Conservation (phyloP, 1,140 invertebrate genomes). For the Neocloeon triangulifer region DNA sequence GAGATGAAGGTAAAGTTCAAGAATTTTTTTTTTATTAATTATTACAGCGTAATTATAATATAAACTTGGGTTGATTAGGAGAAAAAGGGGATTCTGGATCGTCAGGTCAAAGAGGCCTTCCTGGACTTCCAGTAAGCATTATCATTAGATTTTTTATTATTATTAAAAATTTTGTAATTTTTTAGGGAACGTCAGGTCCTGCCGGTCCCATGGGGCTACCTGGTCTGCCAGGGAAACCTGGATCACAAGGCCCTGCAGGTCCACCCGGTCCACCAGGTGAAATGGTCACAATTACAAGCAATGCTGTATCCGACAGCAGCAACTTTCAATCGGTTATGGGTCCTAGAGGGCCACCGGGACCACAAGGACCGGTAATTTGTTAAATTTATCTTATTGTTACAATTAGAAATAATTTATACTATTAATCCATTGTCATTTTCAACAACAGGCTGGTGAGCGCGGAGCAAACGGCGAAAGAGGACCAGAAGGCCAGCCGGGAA, state of each 20-base stretch:
- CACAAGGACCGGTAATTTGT: slow-evolving; percentile 16
- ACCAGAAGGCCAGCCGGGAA: slow-evolving; percentile 18
- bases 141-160: no score
- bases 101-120: slow-evolving; percentile 13
- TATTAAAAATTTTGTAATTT: no score
- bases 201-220: slow-evolving; percentile 13
- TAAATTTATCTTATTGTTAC: no score
- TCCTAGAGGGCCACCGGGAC: slow-evolving; percentile 18
- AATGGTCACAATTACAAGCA: slow-evolving; percentile 9
- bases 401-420: slow-evolving; percentile 3
- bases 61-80: slow-evolving; percentile 8
- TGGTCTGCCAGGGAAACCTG: slow-evolving; percentile 10
- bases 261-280: slow-evolving; percentile 17
- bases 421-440: slow-evolving; percentile 3
- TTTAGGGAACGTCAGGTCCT: slow-evolving; percentile 7
- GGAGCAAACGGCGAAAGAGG: slow-evolving; percentile 25
- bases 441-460: slow-evolving; percentile 22
- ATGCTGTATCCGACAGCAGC: slow-evolving; percentile 8
- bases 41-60: background rate
- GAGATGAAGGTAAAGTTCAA: slow-evolving; percentile 14
- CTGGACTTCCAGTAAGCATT: slow-evolving; percentile 12
- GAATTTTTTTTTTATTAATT: background rate
- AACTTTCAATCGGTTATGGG: slow-evolving; percentile 18
- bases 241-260: slow-evolving; percentile 19
- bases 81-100: slow-evolving; percentile 11